These are phyloP conservation scores for Xenus cinereus DNA, from an alignment of 2,113 vertebrate genomes.

Conservation along the genomic window DNA sequence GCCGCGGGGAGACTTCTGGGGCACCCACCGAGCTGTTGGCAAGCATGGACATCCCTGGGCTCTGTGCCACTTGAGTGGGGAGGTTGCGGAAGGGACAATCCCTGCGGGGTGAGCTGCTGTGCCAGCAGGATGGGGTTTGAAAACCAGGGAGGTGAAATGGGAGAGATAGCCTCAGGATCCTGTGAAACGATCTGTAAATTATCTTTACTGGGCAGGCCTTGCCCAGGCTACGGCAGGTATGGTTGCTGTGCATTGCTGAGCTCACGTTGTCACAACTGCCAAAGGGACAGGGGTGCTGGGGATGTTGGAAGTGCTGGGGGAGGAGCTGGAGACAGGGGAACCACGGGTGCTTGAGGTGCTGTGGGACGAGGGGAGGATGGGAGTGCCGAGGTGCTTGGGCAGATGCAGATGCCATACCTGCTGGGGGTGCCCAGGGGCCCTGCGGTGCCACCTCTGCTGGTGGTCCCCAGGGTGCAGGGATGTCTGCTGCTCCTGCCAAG, in stretches of 20 bases:
- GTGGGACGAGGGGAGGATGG: fast-evolving
- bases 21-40: not conserved
- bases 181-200: not conserved
- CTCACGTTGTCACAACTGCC: not conserved
- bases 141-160: not conserved
- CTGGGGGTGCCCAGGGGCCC: not conserved
- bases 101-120: not conserved
- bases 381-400: too few relatives aligned
- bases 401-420: not conserved
- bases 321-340: not conserved
- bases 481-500: not conserved
- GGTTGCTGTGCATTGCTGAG: not conserved
- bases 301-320: not conserved
- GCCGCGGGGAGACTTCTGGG: not conserved
- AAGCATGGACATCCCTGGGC: not conserved
- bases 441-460: not conserved
- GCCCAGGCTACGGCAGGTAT: not conserved
- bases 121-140: not conserved
- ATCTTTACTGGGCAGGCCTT: not conserved
- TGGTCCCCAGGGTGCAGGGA: too few relatives aligned
- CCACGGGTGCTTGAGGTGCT: not conserved
- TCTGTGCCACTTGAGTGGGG: not conserved
- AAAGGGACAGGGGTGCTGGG: not conserved
- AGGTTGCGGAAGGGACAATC: not conserved
- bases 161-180: too few relatives aligned